Evolutionary conservation across 2,888 invertebrate species (phyloP).

Genomic region (Loripinus fragilis): DNA sequence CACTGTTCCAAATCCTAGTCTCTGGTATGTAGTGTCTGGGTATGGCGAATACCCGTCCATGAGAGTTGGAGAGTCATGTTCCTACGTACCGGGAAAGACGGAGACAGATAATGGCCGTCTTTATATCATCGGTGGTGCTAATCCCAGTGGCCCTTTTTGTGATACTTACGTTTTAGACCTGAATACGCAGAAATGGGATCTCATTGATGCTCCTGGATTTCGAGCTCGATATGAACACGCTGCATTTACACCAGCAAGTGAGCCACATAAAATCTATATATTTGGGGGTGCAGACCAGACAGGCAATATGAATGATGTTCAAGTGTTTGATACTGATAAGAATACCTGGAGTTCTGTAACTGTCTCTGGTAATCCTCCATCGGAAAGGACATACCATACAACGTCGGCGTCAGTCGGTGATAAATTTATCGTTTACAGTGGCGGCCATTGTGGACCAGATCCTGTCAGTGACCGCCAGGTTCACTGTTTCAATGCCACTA

Average conservation of each 20-base stretch:
- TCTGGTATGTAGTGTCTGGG: constrained; percentile 82
- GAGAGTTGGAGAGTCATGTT: constrained; percentile 82
- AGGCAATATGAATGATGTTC: constrained; percentile 81
- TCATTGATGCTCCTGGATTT: constrained; percentile 75
- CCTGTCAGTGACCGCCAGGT: constrained; percentile 81
- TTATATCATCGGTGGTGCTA: constrained; percentile 83
- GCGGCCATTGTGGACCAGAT: constrained; percentile 80
- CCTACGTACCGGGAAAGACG: constrained; percentile 69
- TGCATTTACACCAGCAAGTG: constrained; percentile 71
- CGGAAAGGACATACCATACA: constrained; percentile 80
- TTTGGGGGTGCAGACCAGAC: constrained; percentile 82
- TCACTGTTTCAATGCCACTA: constrained; percentile 75
- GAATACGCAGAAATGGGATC: constrained; percentile 80
- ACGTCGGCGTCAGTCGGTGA: constrained; percentile 74
- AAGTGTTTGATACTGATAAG: constrained; percentile 74
- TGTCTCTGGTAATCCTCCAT: constrained; percentile 72
- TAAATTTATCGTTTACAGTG: constrained; percentile 80
- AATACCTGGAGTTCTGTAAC: constrained; percentile 74
- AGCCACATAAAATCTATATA: constrained; percentile 77
- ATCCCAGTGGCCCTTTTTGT: constrained; percentile 81
- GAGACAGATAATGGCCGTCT: constrained; percentile 75
- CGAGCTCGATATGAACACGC: constrained; percentile 82
- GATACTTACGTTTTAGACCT: constrained; percentile 81
- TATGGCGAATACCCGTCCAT: constrained; percentile 80
- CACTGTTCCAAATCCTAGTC: constrained; percentile 73